Percentiles rank a stretch among this genome's conserved stretches.
Evolutionary conservation across 1,140 invertebrate genomes (phyloP).

Genomic region (Gryllus bimaculatus): DNA sequence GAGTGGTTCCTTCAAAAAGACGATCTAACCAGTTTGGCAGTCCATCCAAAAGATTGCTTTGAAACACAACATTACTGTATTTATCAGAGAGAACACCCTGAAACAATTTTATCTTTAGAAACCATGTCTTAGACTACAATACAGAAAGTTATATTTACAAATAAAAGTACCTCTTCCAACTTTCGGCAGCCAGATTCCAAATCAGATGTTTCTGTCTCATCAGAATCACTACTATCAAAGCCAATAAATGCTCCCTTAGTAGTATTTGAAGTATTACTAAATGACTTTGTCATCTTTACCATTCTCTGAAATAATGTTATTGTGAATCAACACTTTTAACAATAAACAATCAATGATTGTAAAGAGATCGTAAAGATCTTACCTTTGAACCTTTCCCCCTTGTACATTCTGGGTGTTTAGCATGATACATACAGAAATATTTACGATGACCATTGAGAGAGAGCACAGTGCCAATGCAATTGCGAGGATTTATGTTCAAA

Average conservation of each 20-base stretch:
- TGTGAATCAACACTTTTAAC: not conserved
- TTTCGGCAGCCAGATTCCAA: conserved; percentile 41
- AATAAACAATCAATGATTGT: conserved; percentile 12
- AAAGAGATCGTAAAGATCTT: conserved; percentile 27
- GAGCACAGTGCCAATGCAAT: conserved; percentile 94
- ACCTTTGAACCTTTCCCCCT: conserved; percentile 33
- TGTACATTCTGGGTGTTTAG: conserved; percentile 65
- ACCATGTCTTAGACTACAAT: not conserved
- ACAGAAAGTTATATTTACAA: not conserved
- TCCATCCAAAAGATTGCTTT: conserved; percentile 79
- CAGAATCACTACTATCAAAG: conserved; percentile 56
- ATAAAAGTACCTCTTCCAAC: conserved; percentile 19
- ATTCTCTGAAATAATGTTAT: conserved; percentile 37
- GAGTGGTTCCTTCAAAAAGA: conserved; percentile 89
- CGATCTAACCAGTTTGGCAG: conserved; percentile 94
- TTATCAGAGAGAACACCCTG: conserved; percentile 28
- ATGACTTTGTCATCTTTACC: conserved; percentile 51
- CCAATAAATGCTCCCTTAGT: conserved; percentile 74
- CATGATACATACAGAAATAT: conserved; percentile 98
- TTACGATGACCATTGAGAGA: conserved; percentile 91
- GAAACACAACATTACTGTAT: conserved; percentile 29
- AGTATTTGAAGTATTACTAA: conserved; percentile 47
- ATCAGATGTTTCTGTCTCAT: conserved; percentile 49
- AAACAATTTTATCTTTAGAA: not conserved
- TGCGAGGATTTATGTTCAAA: conserved; percentile 87